These are phyloP conservation scores for Alcedo quadribrachys DNA, from an alignment of 2,797 vertebrate species.

Conservation along the genomic window DNA sequence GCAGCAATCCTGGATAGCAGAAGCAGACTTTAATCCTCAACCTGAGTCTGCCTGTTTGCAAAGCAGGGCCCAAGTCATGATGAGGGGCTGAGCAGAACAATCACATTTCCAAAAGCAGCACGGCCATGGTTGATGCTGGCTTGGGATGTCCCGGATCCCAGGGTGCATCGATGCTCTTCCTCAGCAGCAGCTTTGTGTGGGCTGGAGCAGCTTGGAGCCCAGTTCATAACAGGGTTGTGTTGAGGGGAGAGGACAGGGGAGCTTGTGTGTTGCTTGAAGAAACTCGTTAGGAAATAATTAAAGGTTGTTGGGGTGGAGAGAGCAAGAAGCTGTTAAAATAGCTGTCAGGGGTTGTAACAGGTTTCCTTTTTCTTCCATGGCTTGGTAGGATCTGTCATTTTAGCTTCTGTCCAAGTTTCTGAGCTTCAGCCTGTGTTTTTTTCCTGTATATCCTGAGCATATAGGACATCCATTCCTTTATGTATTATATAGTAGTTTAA, in stretches of 20 bases:
- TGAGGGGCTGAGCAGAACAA: fast-evolving
- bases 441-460: not conserved
- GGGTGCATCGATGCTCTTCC: not conserved
- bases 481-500: slow-evolving; percentile 60
- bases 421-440: not conserved
- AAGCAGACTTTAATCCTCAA: not conserved
- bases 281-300: not conserved
- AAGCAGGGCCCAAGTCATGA: fast-evolving
- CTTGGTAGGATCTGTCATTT: not conserved
- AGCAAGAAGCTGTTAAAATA: not conserved
- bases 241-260: not conserved
- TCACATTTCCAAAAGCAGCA: not conserved
- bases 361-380: not conserved
- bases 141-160: fast-evolving
- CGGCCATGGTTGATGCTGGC: fast-evolving
- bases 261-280: not conserved
- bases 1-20: not conserved
- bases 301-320: not conserved
- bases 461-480: slow-evolving; percentile 37
- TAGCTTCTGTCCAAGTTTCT: not conserved
- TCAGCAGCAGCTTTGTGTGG: not conserved
- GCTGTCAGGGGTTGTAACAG: not conserved
- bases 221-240: fast-evolving
- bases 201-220: not conserved
- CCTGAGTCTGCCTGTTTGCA: not conserved